Conservation (phyloP, 2,888 invertebrate genomes). For the Pristionchus maxplancki region DNA sequence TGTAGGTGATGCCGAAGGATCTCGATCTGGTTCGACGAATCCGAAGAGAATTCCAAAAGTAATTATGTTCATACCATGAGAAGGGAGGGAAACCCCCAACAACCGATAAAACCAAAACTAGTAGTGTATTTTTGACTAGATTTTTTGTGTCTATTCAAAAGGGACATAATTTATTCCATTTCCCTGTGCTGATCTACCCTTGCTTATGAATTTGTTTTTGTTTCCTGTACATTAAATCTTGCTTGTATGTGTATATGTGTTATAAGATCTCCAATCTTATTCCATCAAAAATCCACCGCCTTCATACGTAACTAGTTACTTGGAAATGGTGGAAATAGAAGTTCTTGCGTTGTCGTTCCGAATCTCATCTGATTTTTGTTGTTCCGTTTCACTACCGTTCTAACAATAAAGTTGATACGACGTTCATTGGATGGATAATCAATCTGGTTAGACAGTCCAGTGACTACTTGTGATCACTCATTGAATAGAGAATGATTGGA, state of each 20-base stretch:
- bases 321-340: background rate
- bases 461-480: conserved; percentile 4
- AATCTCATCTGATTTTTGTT: background rate
- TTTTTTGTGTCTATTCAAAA: background rate
- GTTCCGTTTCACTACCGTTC: too few relatives aligned
- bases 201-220: background rate
- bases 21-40: conserved; percentile 17
- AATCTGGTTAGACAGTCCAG: conserved; percentile 37
- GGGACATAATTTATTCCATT: too few relatives aligned
- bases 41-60: conserved; percentile 22
- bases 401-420: background rate
- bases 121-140: too few relatives aligned
- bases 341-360: background rate
- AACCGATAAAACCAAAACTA: too few relatives aligned
- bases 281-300: background rate
- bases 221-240: background rate
- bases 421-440: background rate
- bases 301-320: background rate
- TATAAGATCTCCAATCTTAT: background rate
- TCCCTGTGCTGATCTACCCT: too few relatives aligned
- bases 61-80: too few relatives aligned
- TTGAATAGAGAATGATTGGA: background rate
- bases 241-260: background rate
- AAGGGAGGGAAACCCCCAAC: too few relatives aligned
- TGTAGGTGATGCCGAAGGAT: conserved; percentile 43